phyloP scores from a whole-genome alignment of 1,140 invertebrate genomes.

The Ceratina calcarata region DNA sequence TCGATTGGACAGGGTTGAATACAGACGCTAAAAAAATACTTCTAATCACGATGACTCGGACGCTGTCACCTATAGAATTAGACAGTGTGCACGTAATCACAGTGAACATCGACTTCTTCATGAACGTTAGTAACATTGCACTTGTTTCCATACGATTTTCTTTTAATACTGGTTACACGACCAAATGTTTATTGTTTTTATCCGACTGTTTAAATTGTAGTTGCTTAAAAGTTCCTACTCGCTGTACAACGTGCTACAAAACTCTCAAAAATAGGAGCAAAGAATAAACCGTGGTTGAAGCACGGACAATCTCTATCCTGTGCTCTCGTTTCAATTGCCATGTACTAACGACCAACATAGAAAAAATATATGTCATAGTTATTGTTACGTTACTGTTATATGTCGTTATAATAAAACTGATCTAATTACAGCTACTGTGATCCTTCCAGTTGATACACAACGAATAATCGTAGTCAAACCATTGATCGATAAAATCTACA shows the following conservation, averaged over 20 bases:
- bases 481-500: no score
- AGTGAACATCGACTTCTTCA: constrained; percentile 45
- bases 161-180: neutral
- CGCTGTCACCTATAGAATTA: constrained; percentile 35
- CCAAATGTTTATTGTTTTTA: neutral
- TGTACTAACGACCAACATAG: neutral
- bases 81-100: constrained; percentile 24
- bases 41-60: constrained; percentile 44
- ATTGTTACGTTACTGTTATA: no score
- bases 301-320: neutral
- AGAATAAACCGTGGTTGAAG: no score
- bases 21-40: constrained; percentile 13
- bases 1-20: constrained; percentile 18
- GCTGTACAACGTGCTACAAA: constrained; percentile 46
- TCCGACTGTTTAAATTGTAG: constrained; percentile 29
- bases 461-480: no score
- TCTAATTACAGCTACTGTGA: no score
- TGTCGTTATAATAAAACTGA: no score
- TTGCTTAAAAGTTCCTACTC: constrained; percentile 57
- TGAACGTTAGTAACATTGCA: constrained; percentile 35
- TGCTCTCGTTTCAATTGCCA: neutral
- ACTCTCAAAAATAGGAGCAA: no score
- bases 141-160: no score
- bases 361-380: no score
- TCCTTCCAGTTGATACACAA: no score